Evolutionary conservation across 53 echinoderm and acorn worm genomes (phyloP), one percentile per base, ranked within the genome.

Genomic region (Apostichopus leukothele): DNA sequence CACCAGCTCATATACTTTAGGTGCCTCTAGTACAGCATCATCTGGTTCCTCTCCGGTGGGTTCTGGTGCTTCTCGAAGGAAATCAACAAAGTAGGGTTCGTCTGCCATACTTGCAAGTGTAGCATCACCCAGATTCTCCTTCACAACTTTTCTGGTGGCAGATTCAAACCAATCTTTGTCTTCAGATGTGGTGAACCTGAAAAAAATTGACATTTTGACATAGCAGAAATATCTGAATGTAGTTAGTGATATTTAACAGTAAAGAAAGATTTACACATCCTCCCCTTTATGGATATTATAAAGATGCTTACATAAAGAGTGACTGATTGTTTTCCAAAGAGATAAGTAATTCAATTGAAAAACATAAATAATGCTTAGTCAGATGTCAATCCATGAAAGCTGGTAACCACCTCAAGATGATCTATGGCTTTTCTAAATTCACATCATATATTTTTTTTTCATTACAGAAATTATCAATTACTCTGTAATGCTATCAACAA

Each of bases 1-100:
- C 83, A 97, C 97, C 87, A 91, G 89, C 89, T 97, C 97, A 86
- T 95, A 95, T 86, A 94, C 92, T 86, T 99, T 99, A 12, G 99
- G 99, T 19, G 99, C 96, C 23, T 99, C 99, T 13, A 99, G 90
- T 21, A 90, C 94, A 60, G 99, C 99, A 90, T 99, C 99, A 53
- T 96, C 96, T 53, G 96, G 88, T 76, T 99, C 99, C 51, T 99
- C 99, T 79, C 99, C 99, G 5, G 99, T 99, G 3, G 99, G 99
- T 87, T 99, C 96, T 12, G 98, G 96, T 52, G 99, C 89, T 57
- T 99, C 99, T 78, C 96, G 89, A 6, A 99, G 89, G 92, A 99
- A 99, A 88, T 99, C 99, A 52, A 99, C 99, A 88, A 99, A 99
- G 94, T 99, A 99, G 20, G 99, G 99, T 79, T 99, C 99, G 12